Evolutionary conservation across 2,113 vertebrate species (phyloP), one percentile per base, ranked within the genome.

Genomic region (Catharus minimus): DNA sequence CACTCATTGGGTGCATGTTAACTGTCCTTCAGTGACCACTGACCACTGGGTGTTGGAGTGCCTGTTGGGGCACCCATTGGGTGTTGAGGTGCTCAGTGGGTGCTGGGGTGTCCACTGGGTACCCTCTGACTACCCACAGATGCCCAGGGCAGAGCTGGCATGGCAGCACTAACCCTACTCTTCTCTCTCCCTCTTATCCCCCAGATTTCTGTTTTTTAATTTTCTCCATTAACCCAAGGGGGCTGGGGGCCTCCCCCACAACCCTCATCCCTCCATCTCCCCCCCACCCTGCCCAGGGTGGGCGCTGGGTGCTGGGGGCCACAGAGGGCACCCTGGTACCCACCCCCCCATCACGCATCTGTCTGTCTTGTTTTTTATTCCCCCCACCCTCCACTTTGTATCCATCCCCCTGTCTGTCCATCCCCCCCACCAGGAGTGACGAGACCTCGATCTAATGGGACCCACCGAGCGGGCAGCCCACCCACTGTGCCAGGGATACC

Each of bases 191-290:
- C 33, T 55, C 44, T 36, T 36, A 22, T 44, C 15, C 13, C 56
- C 56, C 89, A 86, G 89, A 81, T 91, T 91, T 81, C 62, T 91
- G 82, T 91, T 91, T 55, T 91, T 86, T 75, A 86, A 90, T 80
- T 86, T 90, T 38, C 88, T 90, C 47, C 88, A 90, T 90, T 90
- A 85, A 85, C 26, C 19, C 15, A 4, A 16, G 5, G n/a, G 58
- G 58, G 26, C 52, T 75, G 66, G 57, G 74, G 81, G 74, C 17
- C 33, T 71, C 17, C 20, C 49, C 19, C 19, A 36, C 71, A 57
- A 43, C 32, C 36, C 19, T 43, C 49, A 86, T 23, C 27, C 21
- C 30, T 72, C 50, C 78, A 75, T 88, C 75, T 57, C 15, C 10
- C 32, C 52, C 52, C 24, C 43, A 49, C 0, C 13, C 39, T 39